These are phyloP conservation scores for Cerastis leucographa DNA, from an alignment of 2,888 invertebrate genomes.

Conservation along the genomic window DNA sequence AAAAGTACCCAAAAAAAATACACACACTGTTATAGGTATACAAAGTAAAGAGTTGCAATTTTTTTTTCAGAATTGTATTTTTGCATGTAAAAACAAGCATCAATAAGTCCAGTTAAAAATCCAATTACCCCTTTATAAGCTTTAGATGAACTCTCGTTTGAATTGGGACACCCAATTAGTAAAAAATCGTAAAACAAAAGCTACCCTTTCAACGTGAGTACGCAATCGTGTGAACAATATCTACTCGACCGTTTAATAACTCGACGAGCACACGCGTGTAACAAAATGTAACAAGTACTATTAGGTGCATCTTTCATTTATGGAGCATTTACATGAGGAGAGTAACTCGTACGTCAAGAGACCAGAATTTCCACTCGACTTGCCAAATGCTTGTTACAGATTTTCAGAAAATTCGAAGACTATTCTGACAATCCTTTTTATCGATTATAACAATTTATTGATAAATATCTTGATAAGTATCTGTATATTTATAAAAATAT, in stretches of 20 bases:
- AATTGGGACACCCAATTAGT: slow-evolving; percentile 9
- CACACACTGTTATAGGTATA: neutral
- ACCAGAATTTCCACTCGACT: neutral
- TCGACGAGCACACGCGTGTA: neutral
- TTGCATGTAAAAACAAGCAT: neutral
- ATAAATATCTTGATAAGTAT: neutral
- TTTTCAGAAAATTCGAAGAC: neutral
- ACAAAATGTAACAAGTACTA: slow-evolving; percentile 1
- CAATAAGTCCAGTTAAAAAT: neutral
- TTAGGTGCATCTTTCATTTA: slow-evolving; percentile 12
- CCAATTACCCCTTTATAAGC: neutral
- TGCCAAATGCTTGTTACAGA: neutral
- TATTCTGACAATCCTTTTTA: neutral
- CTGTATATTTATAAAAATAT: no score
- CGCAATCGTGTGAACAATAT: slow-evolving; percentile 22
- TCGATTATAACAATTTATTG: neutral
- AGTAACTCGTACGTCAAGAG: neutral
- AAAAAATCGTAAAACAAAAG: slow-evolving; percentile 1
- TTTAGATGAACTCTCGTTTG: neutral
- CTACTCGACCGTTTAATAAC: neutral
- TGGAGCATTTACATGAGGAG: neutral
- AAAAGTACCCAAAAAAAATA: neutral
- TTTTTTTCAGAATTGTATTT: neutral
- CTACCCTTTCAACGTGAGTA: neutral
- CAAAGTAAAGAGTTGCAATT: neutral